These are phyloP conservation scores for Mythimna albipuncta DNA, from an alignment of 2,888 invertebrate species.

Conservation along the genomic window DNA sequence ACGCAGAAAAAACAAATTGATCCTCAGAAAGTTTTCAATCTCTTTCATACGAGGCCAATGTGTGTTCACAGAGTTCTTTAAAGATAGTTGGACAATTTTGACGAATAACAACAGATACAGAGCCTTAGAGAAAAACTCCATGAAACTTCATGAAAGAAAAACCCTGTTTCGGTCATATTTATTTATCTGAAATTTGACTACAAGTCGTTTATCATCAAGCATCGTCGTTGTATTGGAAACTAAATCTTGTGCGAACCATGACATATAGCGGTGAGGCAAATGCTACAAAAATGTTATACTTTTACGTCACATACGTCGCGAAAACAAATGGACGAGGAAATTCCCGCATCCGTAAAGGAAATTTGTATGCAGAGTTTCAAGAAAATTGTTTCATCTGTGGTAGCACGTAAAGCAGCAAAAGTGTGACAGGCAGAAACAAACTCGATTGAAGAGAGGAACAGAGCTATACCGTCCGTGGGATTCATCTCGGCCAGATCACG, in stretches of 20 bases:
- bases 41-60: slow-evolving; percentile 69
- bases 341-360: slow-evolving; percentile 69
- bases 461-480: slow-evolving; percentile 84
- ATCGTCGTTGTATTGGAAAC: slow-evolving; percentile 80
- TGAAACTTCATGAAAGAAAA: slow-evolving; percentile 49
- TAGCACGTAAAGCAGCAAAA: slow-evolving; percentile 79
- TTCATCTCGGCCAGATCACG: slow-evolving; percentile 89
- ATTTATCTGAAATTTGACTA: slow-evolving; percentile 71
- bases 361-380: slow-evolving; percentile 64
- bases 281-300: slow-evolving; percentile 81
- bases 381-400: slow-evolving; percentile 79
- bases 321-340: slow-evolving; percentile 80
- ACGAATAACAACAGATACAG: slow-evolving; percentile 41
- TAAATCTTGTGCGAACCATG: slow-evolving; percentile 77
- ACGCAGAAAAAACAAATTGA: slow-evolving; percentile 79
- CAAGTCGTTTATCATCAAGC: slow-evolving; percentile 79
- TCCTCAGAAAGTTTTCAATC: slow-evolving; percentile 75
- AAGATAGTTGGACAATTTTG: slow-evolving; percentile 63
- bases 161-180: slow-evolving; percentile 71
- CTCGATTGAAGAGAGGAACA: slow-evolving; percentile 82
- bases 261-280: slow-evolving; percentile 79
- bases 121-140: slow-evolving; percentile 22
- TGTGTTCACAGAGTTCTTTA: slow-evolving; percentile 67
- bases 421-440: slow-evolving; percentile 82
- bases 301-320: slow-evolving; percentile 78